Conservation (phyloP, 2,888 invertebrate species). For the Trypoxylon attenuatum region DNA sequence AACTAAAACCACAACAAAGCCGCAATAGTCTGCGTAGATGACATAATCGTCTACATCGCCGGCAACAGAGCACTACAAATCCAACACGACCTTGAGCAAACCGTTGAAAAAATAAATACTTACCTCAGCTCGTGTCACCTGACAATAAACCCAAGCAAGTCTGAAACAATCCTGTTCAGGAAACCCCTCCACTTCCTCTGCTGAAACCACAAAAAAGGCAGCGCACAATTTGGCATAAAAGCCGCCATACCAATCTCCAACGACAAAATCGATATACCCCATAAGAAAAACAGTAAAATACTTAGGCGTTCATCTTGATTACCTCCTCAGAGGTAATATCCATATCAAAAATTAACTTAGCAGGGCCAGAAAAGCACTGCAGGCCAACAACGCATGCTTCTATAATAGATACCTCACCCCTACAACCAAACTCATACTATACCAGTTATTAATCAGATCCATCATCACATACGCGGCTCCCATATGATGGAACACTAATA, state of each 20-base stretch:
- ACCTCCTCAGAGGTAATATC: neutral
- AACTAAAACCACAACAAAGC: neutral
- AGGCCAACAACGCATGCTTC: neutral
- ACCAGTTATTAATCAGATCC: neutral
- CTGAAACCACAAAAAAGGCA: neutral
- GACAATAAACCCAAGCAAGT: conserved; percentile 27
- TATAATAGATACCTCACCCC: neutral
- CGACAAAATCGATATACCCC: neutral
- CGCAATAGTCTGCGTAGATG: neutral
- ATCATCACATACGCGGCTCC: neutral
- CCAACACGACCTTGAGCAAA: neutral
- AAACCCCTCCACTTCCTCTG: neutral
- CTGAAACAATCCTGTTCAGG: conserved; percentile 27
- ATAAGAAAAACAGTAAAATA: conserved; percentile 2
- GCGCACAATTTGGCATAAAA: neutral
- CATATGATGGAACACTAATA: neutral
- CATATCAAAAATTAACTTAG: neutral
- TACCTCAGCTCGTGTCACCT: conserved; percentile 27
- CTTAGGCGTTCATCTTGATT: neutral
- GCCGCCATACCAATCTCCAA: neutral
- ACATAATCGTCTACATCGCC: neutral
- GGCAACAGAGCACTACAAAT: neutral
- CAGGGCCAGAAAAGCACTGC: neutral
- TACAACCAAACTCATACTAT: neutral
- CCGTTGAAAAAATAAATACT: conserved; percentile 21